Evolutionary conservation across 1,140 invertebrate species (phyloP).

Genomic region (Tachypleus tridentatus): DNA sequence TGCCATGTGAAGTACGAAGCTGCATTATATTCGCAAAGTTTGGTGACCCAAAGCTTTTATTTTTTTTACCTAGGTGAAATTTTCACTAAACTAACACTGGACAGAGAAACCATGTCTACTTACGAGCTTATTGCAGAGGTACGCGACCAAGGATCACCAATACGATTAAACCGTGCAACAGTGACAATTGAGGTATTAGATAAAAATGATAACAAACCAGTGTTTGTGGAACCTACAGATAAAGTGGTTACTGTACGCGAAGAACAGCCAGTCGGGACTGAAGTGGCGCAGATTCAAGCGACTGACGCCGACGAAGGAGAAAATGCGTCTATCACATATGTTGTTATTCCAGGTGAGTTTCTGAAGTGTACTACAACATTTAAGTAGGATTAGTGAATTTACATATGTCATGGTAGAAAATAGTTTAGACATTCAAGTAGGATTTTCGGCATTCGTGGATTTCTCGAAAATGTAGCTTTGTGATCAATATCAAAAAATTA

Average conservation of each 20-base stretch:
- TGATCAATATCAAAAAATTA: too few relatives aligned
- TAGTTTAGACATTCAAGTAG: too few relatives aligned
- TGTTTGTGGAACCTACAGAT: conserved; percentile 51
- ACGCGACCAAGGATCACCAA: conserved; percentile 11
- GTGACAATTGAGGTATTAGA: conserved; percentile 67
- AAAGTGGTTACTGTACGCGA: conserved; percentile 59
- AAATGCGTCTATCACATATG: too few relatives aligned
- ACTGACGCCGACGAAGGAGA: not conserved
- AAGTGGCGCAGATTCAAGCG: conserved; percentile 28
- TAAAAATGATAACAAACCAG: conserved; percentile 82
- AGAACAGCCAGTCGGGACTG: conserved; percentile 53
- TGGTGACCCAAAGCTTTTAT: not conserved
- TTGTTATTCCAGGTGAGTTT: too few relatives aligned
- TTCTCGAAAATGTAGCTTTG: too few relatives aligned
- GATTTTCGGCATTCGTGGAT: too few relatives aligned
- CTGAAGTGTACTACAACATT: too few relatives aligned
- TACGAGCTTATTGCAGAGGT: conserved; percentile 60
- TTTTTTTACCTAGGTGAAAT: conserved; percentile 53
- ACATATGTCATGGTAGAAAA: not conserved
- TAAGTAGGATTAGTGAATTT: too few relatives aligned
- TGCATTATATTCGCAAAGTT: not conserved
- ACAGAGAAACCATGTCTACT: conserved; percentile 61
- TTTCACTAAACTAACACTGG: conserved; percentile 60
- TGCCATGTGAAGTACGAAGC: too few relatives aligned
- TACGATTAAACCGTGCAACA: conserved; percentile 46